Evolutionary conservation across 2,113 vertebrate species (phyloP).

Genomic region (Ophiodon elongatus): DNA sequence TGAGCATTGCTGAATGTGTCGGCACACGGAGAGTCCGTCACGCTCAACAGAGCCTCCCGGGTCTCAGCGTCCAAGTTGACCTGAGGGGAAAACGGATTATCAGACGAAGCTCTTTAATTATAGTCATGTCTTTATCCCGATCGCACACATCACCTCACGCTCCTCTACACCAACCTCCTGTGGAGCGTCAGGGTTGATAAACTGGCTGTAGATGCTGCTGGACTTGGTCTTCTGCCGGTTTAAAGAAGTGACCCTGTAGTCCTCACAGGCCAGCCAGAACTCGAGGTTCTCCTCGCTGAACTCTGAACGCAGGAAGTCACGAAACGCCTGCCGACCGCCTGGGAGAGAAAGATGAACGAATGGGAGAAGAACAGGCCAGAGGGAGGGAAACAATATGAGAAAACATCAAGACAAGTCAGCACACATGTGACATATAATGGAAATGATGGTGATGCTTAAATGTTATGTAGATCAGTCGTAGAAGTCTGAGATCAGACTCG

Average conservation of each 20-base stretch:
- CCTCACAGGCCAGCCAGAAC: conserved; percentile 95
- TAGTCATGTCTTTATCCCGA: neutral
- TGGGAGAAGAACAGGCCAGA: neutral
- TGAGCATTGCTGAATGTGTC: conserved; percentile 88
- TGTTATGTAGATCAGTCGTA: too few relatives aligned
- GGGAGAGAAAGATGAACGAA: conserved; percentile 43
- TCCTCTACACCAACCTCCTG: conserved; percentile 85
- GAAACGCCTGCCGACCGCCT: conserved; percentile 88
- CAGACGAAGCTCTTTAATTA: neutral
- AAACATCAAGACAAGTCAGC: too few relatives aligned
- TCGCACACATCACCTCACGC: neutral
- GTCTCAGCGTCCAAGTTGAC: conserved; percentile 95
- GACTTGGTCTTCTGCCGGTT: conserved; percentile 85
- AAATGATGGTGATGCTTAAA: too few relatives aligned
- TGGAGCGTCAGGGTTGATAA: conserved; percentile 88
- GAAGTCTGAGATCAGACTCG: neutral
- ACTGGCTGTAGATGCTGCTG: conserved; percentile 88
- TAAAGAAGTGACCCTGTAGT: conserved; percentile 86
- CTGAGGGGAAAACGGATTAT: conserved; percentile 67
- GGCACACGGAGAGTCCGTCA: conserved; percentile 81
- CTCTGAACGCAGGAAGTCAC: conserved; percentile 90
- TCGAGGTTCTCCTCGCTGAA: conserved; percentile 95
- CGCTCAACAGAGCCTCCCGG: conserved; percentile 85
- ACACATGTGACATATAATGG: neutral
- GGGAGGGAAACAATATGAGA: too few relatives aligned